Percentiles rank a stretch among this genome's conserved stretches.
Conservation (phyloP, 2,888 invertebrate species). For the Caenorhabditis sinica region DNA sequence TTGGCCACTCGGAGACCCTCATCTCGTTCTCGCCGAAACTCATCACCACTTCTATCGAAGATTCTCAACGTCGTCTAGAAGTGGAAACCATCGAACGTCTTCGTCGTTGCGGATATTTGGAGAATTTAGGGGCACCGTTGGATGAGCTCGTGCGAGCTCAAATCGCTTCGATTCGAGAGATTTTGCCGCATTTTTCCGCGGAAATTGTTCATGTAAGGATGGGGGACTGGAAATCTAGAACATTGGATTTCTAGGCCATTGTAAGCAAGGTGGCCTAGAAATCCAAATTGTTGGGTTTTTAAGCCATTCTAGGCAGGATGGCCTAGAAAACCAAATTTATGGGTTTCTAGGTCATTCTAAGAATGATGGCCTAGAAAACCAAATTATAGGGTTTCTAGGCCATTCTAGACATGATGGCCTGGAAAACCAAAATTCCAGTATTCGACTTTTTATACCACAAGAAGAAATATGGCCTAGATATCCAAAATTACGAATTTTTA, state of each 20-base stretch:
- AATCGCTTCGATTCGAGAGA: constrained; percentile 54
- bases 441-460: too few species aligned
- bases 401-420: too few species aligned
- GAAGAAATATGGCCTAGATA: too few species aligned
- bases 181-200: constrained; percentile 42
- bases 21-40: constrained; percentile 36
- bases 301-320: too few species aligned
- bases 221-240: neutral
- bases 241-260: neutral
- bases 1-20: constrained; percentile 22
- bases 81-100: constrained; percentile 52
- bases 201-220: constrained; percentile 58
- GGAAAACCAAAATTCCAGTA: too few species aligned
- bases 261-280: too few species aligned
- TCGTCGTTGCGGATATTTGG: constrained; percentile 44
- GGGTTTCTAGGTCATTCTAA: too few species aligned
- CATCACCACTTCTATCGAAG: constrained; percentile 30
- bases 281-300: neutral
- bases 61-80: constrained; percentile 41
- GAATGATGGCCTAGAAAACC: too few species aligned
- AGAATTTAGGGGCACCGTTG: constrained; percentile 42
- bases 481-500: too few species aligned
- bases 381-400: too few species aligned
- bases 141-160: constrained; percentile 39
- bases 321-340: too few species aligned